Evolutionary conservation across 2,888 invertebrate genomes (phyloP), one percentile per base, ranked within the genome.

Genomic region (Perdita meconis): DNA sequence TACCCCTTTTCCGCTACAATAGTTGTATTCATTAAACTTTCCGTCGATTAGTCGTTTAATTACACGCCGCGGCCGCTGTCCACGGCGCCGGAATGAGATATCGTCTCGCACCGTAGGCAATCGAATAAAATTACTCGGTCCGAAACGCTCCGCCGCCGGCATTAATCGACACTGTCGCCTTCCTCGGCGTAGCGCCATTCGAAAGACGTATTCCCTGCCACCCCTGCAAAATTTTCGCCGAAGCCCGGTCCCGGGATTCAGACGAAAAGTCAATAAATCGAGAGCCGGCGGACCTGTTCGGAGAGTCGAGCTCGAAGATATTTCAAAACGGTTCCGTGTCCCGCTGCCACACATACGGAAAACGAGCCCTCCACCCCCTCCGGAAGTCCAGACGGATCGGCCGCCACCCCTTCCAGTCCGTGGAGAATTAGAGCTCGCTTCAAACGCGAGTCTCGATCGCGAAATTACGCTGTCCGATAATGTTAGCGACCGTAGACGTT

Each of bases 391-490:
- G 44, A 51, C 61, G 16, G 61, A 68, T 47, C 34, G n/a, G 34
- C 50, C 10, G 77, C 55, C 61, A 60, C 56, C 51, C 66, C 40
- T 38, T n/a, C n/a, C n/a, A n/a, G n/a, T n/a, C n/a, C n/a, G n/a
- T 2, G 50, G 16, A 36, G 57, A 82, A 80, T 80, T 59, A 71
- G 66, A 56, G 68, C 60, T 78, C 59, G 30, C 70, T 69, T 64
- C 42, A 60, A 80, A 60, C 61, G 67, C n/a, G 61, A 61, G 63
- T 66, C 61, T 77, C 77, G 68, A 80, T 61, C 12, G 67, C 51
- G 24, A 73, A 79, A 79, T 79, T 78, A 78, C 71, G 61, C 61
- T 44, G 60, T 61, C 75, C 57, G 76, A 38, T 70, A 60, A 60
- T 47, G 40, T 40, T 19, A 10, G 61, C 30, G 12, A 10, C 38